Evolutionary conservation across 2,797 vertebrate genomes (phyloP).

Genomic region (Neostethus bicornis): DNA sequence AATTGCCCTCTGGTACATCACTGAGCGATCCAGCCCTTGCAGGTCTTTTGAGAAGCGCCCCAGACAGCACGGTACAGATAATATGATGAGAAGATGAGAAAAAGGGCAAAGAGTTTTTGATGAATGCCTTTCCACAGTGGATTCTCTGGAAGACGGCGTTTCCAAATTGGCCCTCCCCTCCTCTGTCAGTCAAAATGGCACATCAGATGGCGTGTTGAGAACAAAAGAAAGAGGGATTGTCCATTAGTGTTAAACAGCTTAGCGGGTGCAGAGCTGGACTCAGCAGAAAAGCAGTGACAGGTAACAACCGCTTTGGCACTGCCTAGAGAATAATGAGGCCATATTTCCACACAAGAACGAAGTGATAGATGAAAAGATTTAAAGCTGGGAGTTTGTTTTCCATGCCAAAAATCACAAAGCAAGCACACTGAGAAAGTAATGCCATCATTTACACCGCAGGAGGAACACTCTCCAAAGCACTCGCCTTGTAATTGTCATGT

Average conservation of each 20-base stretch:
- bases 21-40: conserved; percentile 17
- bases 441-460: neutral
- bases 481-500: conserved; percentile 41
- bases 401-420: conserved; percentile 5
- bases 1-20: conserved; percentile 26
- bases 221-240: conserved; percentile 62
- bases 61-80: conserved; percentile 43
- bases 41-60: conserved; percentile 19
- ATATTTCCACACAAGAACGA: conserved; percentile 49
- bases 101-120: conserved; percentile 61
- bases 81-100: conserved; percentile 59
- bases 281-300: conserved; percentile 71
- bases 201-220: conserved; percentile 46
- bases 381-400: neutral
- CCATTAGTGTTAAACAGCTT: conserved; percentile 70
- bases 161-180: conserved; percentile 63
- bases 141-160: conserved; percentile 54
- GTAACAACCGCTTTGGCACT: conserved; percentile 51
- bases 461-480: conserved; percentile 28
- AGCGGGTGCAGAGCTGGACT: conserved; percentile 49
- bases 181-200: conserved; percentile 64
- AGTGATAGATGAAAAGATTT: conserved; percentile 49
- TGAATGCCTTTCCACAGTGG: conserved; percentile 55
- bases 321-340: conserved; percentile 64
- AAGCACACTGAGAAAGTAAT: conserved; percentile 7